Conservation (phyloP, 2,113 vertebrate genomes). For the Orycteropus afer region DNA sequence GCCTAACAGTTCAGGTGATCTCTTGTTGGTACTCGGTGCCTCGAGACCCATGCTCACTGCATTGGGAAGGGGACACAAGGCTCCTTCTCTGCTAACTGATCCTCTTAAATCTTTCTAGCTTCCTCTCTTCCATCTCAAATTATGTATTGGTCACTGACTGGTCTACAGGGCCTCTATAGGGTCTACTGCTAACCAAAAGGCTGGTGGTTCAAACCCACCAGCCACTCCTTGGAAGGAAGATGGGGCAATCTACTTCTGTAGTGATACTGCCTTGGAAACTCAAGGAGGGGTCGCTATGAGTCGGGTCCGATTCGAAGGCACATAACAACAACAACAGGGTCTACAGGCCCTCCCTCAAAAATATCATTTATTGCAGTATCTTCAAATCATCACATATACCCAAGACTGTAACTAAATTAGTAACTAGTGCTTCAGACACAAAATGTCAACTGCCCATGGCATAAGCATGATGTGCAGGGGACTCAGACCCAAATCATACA, state of each 20-base stretch:
- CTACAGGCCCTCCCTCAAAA: background rate
- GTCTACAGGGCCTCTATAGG: too few relatives aligned
- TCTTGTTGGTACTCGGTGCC: background rate
- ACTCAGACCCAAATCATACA: background rate
- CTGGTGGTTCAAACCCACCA: too few relatives aligned
- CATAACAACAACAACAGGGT: too few relatives aligned
- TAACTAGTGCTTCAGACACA: background rate
- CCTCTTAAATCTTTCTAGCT: background rate
- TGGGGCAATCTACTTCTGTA: too few relatives aligned
- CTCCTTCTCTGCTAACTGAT: background rate
- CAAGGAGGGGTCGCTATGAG: too few relatives aligned
- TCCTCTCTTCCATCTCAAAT: background rate
- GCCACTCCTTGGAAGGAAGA: too few relatives aligned
- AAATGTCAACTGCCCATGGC: background rate
- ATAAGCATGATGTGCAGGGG: background rate
- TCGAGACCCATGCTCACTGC: background rate
- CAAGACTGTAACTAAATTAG: background rate
- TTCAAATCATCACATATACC: background rate
- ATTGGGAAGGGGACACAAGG: background rate
- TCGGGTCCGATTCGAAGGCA: too few relatives aligned
- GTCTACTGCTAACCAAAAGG: too few relatives aligned
- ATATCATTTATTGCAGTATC: background rate
- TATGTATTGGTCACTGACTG: background rate
- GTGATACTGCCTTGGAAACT: too few relatives aligned
- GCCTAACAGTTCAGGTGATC: background rate